Evolutionary conservation across 2,888 invertebrate species (phyloP), one percentile per base, ranked within the genome.

Genomic region (Pterostichus madidus): DNA sequence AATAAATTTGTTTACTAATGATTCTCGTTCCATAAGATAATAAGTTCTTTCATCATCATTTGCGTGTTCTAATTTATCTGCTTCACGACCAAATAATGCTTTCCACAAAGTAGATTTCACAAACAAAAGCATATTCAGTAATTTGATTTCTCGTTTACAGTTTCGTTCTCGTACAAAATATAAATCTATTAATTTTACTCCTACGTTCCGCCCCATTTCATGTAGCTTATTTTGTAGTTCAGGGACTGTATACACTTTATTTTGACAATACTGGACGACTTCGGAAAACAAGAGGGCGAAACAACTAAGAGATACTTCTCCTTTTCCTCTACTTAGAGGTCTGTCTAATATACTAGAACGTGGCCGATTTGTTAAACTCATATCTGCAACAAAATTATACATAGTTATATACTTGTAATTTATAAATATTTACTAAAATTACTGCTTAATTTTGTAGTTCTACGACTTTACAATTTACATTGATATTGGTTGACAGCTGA

Each of bases 1-100:
- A 85, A 99, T 98, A 89, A 95, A 99, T 87, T 96, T 96, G 90
- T 99, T 99, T 84, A 93, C 99, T 85, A 99, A 88, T 8, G 99
- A 98, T 88, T 99, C 99, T 87, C 98, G 98, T 89, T 99, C 99
- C 89, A 99, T 99, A 56, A 99, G 96, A 88, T 99, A 99, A 90
- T 99, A 99, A 0, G 98, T 99, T 85, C 96, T 94, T 88, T 99
- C 98, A 91, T 99, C 99, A 90, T 99, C 99, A 90, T 99, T 99
- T 2, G 99, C 98, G 90, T 99, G 98, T 88, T 99, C 99, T 85
- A 99, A 89, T 89, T 99, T 99, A 88, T 99, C 99, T 44, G 99
- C 99, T 91, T 99, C 99, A 88, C 97, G 96, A 1, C 99, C 99
- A 92, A 99, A 99, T 17, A 99, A 90, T 78, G 96, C 96, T 93